Percentiles rank a stretch among this genome's conserved stretches.
Conservation (phyloP, 2,113 vertebrate species). For the Protobothrops mucrosquamatus region DNA sequence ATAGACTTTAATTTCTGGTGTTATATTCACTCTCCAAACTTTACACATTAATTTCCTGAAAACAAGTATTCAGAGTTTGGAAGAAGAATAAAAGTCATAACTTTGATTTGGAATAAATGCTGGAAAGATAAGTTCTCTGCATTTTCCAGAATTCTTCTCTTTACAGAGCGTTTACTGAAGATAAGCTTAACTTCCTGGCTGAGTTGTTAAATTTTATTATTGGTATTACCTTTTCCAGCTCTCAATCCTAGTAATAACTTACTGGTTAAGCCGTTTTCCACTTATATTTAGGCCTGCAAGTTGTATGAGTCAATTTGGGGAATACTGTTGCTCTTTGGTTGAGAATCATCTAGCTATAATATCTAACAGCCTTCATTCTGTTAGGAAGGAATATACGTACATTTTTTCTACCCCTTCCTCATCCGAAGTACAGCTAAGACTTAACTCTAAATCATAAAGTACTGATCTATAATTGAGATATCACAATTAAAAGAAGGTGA, state of each 20-base stretch:
- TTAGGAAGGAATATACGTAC: neutral
- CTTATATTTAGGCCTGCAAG: neutral
- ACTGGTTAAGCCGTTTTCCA: neutral
- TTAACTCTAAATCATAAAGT: neutral
- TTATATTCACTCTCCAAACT: neutral
- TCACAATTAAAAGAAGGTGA: neutral
- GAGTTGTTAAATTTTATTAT: neutral
- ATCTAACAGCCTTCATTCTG: neutral
- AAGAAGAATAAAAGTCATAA: neutral
- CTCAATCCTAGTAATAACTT: neutral
- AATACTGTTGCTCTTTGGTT: neutral
- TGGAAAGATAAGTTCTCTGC: neutral
- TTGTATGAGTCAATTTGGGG: neutral
- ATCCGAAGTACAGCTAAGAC: neutral
- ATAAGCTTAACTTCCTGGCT: neutral
- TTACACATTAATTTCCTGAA: neutral
- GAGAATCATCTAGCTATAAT: neutral
- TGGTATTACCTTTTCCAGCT: neutral
- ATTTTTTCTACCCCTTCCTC: neutral
- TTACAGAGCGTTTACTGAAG: neutral
- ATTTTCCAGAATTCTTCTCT: neutral
- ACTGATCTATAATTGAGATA: neutral
- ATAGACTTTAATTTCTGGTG: neutral
- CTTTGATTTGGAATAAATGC: neutral
- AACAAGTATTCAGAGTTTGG: neutral